phyloP scores from a whole-genome alignment of 2,113 vertebrate genomes.

The Chrysochloris asiatica region DNA sequence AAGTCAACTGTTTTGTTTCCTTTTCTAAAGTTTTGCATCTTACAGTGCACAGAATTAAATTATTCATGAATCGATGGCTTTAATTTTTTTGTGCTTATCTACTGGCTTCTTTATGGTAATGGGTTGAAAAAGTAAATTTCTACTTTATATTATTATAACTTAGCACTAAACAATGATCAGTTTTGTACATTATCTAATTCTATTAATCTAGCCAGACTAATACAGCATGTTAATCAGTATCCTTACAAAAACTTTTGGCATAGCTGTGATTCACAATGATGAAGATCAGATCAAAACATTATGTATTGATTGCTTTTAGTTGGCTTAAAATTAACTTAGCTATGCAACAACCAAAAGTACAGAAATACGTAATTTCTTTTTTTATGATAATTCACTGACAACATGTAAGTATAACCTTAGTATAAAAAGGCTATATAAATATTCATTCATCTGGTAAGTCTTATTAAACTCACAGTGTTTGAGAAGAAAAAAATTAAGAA shows the following conservation, averaged over 20 bases:
- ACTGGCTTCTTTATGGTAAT: neutral
- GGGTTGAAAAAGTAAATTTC: conserved; percentile 36
- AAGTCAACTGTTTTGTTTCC: neutral
- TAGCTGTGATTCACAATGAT: conserved; percentile 2
- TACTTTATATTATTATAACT: conserved; percentile 33
- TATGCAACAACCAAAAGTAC: conserved; percentile 37
- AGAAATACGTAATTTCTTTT: conserved; percentile 36
- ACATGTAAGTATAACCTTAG: conserved; percentile 31
- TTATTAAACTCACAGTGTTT: conserved; percentile 1
- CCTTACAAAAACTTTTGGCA: conserved; percentile 38
- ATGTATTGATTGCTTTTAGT: conserved; percentile 43
- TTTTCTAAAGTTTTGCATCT: neutral
- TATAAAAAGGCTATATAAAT: conserved; percentile 37
- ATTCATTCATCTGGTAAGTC: conserved; percentile 31
- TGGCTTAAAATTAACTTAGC: conserved; percentile 50
- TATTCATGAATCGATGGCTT: conserved; percentile 17
- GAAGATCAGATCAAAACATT: conserved; percentile 41
- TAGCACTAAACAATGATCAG: neutral
- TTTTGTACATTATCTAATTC: conserved; percentile 32
- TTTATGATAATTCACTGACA: conserved; percentile 38
- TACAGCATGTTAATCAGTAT: neutral
- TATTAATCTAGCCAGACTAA: conserved; percentile 45
- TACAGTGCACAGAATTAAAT: neutral
- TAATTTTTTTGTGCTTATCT: conserved; percentile 1
- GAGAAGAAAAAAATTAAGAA: neutral